phyloP scores from a whole-genome alignment of 2,888 invertebrate species.

The Ochlodes sylvanus region DNA sequence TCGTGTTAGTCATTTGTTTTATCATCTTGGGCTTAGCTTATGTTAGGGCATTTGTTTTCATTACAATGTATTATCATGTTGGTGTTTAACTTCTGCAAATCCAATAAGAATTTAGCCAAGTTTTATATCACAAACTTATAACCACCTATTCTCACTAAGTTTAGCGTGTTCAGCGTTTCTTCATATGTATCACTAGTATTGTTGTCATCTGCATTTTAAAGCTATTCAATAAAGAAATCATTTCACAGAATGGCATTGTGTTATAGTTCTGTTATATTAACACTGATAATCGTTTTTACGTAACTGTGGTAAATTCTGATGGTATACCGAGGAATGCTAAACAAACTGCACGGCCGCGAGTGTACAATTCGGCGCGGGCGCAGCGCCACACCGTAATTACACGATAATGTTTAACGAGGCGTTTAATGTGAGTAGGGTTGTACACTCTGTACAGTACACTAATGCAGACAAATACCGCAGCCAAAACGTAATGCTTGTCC shows the following conservation, averaged over 20 bases:
- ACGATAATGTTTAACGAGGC: slow-evolving; percentile 66
- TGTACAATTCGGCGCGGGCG: slow-evolving; percentile 62
- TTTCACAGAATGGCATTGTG: no score
- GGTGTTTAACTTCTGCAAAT: no score
- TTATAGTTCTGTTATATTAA: no score
- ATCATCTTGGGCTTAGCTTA: no score
- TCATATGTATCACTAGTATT: no score
- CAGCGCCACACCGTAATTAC: slow-evolving; percentile 58
- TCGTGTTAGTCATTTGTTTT: background rate
- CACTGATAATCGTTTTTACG: no score
- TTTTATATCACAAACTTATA: no score
- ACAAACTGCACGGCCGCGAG: slow-evolving; percentile 59
- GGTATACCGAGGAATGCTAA: slow-evolving; percentile 43
- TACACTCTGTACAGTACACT: slow-evolving; percentile 30
- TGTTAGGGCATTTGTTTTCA: background rate
- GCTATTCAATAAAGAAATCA: no score
- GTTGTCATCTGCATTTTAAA: no score
- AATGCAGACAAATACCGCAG: background rate
- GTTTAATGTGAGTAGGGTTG: slow-evolving; percentile 71
- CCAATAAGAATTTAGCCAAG: no score
- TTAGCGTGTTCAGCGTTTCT: no score
- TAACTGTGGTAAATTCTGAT: background rate
- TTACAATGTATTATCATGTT: background rate
- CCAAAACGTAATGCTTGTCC: background rate
- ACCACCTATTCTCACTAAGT: no score